These are phyloP conservation scores for Mus minutoides DNA, from an alignment of 2,797 vertebrate species.

Conservation along the genomic window DNA sequence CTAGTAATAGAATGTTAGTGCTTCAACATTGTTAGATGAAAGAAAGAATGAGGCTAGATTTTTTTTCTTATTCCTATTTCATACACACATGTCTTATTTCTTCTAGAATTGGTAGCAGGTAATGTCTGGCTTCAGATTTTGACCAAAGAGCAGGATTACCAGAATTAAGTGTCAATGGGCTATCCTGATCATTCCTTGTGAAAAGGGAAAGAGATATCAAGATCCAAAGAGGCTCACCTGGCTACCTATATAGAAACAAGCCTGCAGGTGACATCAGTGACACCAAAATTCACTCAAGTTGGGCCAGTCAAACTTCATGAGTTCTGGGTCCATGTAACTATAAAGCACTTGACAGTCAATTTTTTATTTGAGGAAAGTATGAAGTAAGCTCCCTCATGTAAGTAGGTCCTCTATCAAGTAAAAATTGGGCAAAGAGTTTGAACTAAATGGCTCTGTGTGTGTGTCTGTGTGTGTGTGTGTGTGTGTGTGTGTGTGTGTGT, in stretches of 20 bases:
- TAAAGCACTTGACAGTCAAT: neutral
- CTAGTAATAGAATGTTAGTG: neutral
- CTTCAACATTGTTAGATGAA: neutral
- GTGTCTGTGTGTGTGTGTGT: neutral
- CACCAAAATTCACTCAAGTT: neutral
- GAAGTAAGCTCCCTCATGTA: neutral
- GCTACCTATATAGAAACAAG: neutral
- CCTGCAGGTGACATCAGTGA: neutral
- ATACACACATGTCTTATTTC: neutral
- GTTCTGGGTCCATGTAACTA: neutral
- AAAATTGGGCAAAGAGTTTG: neutral
- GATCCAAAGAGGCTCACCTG: neutral
- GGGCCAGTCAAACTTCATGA: neutral
- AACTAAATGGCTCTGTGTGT: neutral
- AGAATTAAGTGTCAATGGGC: fast-evolving
- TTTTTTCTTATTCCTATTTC: neutral
- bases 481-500: neutral
- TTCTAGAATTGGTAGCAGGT: neutral
- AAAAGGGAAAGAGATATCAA: fast-evolving
- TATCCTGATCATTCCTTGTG: neutral
- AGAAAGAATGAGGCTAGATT: neutral
- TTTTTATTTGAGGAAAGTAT: neutral
- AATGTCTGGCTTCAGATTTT: neutral
- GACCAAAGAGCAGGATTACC: neutral
- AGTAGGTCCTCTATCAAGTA: neutral